These are phyloP conservation scores for Limonius californicus DNA, from an alignment of 1,140 invertebrate species.

Conservation along the genomic window DNA sequence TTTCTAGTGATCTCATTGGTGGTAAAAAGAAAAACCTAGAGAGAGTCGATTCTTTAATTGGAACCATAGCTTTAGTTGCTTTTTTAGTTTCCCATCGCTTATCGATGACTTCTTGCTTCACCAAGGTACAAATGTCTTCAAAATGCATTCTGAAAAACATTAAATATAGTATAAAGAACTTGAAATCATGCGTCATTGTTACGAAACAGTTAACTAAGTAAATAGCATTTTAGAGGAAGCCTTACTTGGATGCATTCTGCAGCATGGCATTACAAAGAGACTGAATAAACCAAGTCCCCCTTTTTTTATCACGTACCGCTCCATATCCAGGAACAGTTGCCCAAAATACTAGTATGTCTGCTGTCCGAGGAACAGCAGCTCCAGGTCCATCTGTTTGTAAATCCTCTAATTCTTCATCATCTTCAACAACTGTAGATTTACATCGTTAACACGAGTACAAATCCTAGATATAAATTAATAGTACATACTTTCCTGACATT, in stretches of 20 bases:
- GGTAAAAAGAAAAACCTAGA: constrained; percentile 20
- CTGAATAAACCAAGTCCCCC: constrained; percentile 77
- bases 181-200: too few species aligned
- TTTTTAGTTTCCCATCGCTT: constrained; percentile 30
- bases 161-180: background rate
- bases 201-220: too few species aligned
- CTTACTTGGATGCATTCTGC: constrained; percentile 40
- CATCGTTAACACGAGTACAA: background rate
- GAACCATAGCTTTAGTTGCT: constrained; percentile 12
- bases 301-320: constrained; percentile 66
- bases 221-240: background rate
- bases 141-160: constrained; percentile 32
- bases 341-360: constrained; percentile 70
- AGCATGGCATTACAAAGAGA: constrained; percentile 59
- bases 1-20: too few species aligned
- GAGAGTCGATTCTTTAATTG: constrained; percentile 14
- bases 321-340: constrained; percentile 70
- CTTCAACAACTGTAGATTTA: background rate
- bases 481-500: constrained; percentile 36
- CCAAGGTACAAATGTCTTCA: constrained; percentile 34
- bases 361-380: constrained; percentile 56
- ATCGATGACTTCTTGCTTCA: constrained; percentile 24
- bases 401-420: background rate
- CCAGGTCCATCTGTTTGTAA: constrained; percentile 23
- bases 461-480: background rate